Evolutionary conservation across 2,888 invertebrate species (phyloP).

Genomic region (Barypeithes pellucidus): DNA sequence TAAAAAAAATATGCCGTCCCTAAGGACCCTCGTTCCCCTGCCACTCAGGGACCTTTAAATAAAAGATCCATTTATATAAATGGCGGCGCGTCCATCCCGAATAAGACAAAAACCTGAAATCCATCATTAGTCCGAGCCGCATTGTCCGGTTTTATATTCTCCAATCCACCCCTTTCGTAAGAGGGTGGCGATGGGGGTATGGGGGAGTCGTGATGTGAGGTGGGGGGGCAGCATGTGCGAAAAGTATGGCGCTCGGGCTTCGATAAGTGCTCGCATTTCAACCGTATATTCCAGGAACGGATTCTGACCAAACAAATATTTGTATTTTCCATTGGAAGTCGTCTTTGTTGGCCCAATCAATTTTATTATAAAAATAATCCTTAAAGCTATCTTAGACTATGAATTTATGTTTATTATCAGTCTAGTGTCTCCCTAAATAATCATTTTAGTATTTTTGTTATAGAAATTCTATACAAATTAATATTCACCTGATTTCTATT

Average conservation of each 20-base stretch:
- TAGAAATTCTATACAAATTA: no score
- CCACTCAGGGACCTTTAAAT: constrained; percentile 25
- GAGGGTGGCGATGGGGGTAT: constrained; percentile 23
- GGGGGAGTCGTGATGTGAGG: constrained; percentile 28
- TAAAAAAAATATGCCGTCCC: constrained; percentile 3
- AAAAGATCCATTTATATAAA: constrained; percentile 61
- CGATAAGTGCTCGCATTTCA: no score
- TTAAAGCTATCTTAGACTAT: no score
- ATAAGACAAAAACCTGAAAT: constrained; percentile 64
- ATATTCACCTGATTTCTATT: no score
- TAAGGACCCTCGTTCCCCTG: background rate
- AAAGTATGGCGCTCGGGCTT: constrained; percentile 51
- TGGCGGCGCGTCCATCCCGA: constrained; percentile 54
- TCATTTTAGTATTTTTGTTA: no score
- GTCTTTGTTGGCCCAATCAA: no score
- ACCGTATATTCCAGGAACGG: no score
- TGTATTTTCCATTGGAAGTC: no score
- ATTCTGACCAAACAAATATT: constrained; percentile 16
- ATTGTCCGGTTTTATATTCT: constrained; percentile 59
- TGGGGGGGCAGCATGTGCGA: constrained; percentile 45
- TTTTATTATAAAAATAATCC: no score
- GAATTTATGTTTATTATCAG: no score
- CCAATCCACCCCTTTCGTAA: constrained; percentile 42
- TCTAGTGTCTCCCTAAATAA: no score
- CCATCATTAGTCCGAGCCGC: constrained; percentile 62